Conservation (phyloP, 2,113 vertebrate species). For the Gopherus evgoodei region DNA sequence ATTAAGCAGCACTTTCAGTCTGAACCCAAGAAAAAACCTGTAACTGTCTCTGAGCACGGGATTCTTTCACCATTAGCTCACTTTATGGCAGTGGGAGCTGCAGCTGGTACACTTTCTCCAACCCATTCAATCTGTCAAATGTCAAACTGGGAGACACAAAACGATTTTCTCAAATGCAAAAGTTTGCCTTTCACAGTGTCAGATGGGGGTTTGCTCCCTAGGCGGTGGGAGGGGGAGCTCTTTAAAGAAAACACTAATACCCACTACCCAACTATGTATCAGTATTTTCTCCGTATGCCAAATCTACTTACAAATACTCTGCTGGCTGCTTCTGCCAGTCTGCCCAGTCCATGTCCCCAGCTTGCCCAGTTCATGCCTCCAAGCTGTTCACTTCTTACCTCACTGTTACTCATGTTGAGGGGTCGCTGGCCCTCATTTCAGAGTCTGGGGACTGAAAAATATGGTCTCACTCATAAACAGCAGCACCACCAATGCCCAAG, state of each 20-base stretch:
- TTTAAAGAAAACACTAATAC: neutral
- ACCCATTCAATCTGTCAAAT: neutral
- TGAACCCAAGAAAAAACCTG: conserved; percentile 60
- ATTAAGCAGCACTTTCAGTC: conserved; percentile 71
- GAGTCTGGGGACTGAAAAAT: conserved; percentile 5
- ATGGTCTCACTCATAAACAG: neutral
- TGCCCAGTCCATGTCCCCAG: neutral
- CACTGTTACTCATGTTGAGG: neutral
- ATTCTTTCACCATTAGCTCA: neutral
- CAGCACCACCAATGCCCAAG: neutral
- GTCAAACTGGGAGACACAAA: neutral
- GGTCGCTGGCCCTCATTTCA: conserved; percentile 10
- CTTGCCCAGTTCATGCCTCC: neutral
- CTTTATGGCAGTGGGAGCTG: neutral
- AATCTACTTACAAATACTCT: neutral
- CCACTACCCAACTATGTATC: neutral
- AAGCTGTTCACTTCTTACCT: neutral
- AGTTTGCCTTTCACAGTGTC: neutral
- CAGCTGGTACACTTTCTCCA: accelerated
- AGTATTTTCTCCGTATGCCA: neutral
- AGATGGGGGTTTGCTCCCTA: accelerated
- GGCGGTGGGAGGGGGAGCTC: neutral
- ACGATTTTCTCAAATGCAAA: neutral
- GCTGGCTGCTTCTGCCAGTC: neutral
- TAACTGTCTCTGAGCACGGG: neutral